Evolutionary conservation across 2,113 vertebrate species (phyloP).

Genomic region (Gasterosteus nipponicus): DNA sequence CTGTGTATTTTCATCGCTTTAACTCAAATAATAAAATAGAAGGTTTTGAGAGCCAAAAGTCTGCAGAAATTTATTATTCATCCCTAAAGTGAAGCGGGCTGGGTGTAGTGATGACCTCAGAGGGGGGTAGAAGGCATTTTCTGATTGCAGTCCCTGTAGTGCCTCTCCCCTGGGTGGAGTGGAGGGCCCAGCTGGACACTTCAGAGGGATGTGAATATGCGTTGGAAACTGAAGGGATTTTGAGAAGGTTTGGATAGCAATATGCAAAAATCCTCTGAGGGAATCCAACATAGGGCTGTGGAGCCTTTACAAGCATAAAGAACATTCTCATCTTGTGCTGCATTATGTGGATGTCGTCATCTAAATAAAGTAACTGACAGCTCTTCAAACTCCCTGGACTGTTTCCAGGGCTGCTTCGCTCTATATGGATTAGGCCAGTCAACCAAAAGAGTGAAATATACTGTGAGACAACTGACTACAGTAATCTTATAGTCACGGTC

Average conservation of each 20-base stretch:
- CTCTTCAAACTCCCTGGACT: constrained; percentile 39
- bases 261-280: constrained; percentile 19
- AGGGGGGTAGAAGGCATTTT: constrained; percentile 39
- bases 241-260: constrained; percentile 20
- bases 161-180: constrained; percentile 28
- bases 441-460: constrained; percentile 56
- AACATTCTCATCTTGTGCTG: constrained; percentile 10
- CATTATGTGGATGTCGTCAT: constrained; percentile 27
- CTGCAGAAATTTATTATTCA: constrained; percentile 49
- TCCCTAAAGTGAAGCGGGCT: constrained; percentile 40
- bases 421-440: constrained; percentile 48
- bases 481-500: constrained; percentile 43
- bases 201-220: constrained; percentile 34
- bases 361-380: constrained; percentile 46
- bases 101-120: constrained; percentile 55
- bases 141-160: constrained; percentile 50
- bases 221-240: constrained; percentile 56
- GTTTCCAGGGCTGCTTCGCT: constrained; percentile 53
- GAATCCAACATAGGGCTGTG: constrained; percentile 12
- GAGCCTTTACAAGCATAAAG: constrained; percentile 16
- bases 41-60: constrained; percentile 41
- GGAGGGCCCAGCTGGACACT: constrained; percentile 54
- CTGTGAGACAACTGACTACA: constrained; percentile 31
- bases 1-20: constrained; percentile 44
- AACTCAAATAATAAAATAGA: constrained; percentile 33